A percentile compares a stretch with the other conserved stretches of the same genome.
phyloP scores from a whole-genome alignment of 2,113 vertebrate genomes.

The Thymallus thymallus region DNA sequence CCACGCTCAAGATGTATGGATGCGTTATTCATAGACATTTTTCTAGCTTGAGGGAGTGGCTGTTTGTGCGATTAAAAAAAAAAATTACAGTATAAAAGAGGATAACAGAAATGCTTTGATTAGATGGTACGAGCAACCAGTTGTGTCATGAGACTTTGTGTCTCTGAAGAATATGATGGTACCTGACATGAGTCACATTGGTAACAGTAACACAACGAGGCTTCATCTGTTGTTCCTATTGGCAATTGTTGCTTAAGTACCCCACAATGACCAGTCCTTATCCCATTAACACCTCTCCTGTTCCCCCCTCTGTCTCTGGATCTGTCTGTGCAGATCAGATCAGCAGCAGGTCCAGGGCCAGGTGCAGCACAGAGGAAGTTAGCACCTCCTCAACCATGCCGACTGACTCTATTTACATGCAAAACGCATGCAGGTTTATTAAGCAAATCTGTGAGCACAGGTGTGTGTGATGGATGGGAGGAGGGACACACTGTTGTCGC shows the following conservation, averaged over 20 bases:
- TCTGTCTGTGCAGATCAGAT: conserved; percentile 15
- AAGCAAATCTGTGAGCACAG: conserved; percentile 65
- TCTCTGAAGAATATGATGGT: not conserved
- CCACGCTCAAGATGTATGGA: not conserved
- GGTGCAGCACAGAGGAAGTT: conserved; percentile 70
- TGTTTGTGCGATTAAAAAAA: not conserved
- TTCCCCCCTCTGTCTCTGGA: conserved; percentile 6
- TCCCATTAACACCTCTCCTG: conserved; percentile 58
- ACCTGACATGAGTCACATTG: conserved; percentile 14
- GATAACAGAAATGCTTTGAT: not conserved
- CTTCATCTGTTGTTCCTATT: conserved; percentile 42
- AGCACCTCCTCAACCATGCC: conserved; percentile 57
- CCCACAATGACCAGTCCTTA: conserved; percentile 56
- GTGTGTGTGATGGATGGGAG: conserved; percentile 41
- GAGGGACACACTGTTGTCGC: not conserved
- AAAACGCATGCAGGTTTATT: conserved; percentile 55
- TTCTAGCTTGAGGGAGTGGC: not conserved
- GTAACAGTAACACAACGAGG: conserved; percentile 31
- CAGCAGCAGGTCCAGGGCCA: conserved; percentile 50
- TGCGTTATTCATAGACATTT: not conserved
- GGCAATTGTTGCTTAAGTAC: conserved; percentile 47
- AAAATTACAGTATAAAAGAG: not conserved
- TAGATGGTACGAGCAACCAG: not conserved
- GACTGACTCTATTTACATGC: conserved; percentile 69
- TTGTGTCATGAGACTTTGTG: too few relatives aligned